A percentile compares a stretch with the other conserved stretches of the same genome.
Conservation (phyloP, 2,113 vertebrate genomes). For the Platanista minor region DNA sequence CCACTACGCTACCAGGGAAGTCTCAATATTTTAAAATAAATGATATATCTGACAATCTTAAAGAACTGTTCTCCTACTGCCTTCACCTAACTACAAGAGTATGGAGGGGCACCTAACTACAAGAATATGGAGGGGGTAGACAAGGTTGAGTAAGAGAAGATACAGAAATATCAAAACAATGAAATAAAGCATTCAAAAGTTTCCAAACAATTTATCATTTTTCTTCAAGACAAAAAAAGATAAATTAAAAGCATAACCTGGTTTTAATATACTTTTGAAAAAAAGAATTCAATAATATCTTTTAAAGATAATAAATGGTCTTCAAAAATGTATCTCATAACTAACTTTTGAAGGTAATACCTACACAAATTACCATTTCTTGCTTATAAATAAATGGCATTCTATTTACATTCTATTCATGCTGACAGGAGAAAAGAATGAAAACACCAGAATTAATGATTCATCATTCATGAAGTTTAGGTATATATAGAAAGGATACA, state of each 20-base stretch:
- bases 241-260: not conserved
- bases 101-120: not conserved
- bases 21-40: not conserved
- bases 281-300: not conserved
- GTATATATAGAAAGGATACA: not conserved
- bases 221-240: not conserved
- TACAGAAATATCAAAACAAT: not conserved
- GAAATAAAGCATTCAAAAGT: constrained; percentile 15
- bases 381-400: not conserved
- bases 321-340: not conserved
- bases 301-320: constrained; percentile 1
- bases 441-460: not conserved
- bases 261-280: not conserved
- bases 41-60: not conserved
- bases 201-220: not conserved
- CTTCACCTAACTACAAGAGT: not conserved
- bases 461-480: not conserved
- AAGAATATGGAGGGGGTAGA: not conserved
- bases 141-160: not conserved
- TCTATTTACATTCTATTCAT: not conserved
- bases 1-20: too few relatives aligned
- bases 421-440: not conserved
- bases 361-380: not conserved
- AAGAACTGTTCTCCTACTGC: not conserved
- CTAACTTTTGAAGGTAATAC: not conserved